A percentile compares a stretch with the other conserved stretches of the same genome.
phyloP scores from a whole-genome alignment of 2,797 vertebrate species.

The Bovichtus diacanthus region DNA sequence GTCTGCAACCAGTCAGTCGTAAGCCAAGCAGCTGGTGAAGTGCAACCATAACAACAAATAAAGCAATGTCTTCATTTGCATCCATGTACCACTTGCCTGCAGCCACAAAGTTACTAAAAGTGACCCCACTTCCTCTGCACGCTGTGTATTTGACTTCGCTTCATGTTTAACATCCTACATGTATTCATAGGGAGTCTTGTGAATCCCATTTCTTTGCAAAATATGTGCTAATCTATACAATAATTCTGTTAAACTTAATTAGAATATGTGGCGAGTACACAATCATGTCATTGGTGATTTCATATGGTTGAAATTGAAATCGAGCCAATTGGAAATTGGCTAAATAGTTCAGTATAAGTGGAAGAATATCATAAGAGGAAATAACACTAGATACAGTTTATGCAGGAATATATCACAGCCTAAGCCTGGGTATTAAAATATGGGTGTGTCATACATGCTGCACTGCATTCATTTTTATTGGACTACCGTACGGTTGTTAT shows the following conservation, averaged over 20 bases:
- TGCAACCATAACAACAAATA: neutral
- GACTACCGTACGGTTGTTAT: constrained; percentile 47
- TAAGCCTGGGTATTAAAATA: constrained; percentile 52
- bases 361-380: constrained; percentile 13
- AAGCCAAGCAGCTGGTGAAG: neutral
- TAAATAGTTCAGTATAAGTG: constrained; percentile 15
- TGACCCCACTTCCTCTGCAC: neutral
- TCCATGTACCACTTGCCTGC: neutral
- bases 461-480: constrained; percentile 63
- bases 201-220: neutral
- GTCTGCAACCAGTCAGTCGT: neutral
- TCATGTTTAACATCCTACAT: neutral
- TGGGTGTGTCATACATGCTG: constrained; percentile 53
- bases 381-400: constrained; percentile 18
- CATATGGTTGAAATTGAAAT: constrained; percentile 1
- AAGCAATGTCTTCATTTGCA: neutral
- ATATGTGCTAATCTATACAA: neutral
- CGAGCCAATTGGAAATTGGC: too few relatives aligned
- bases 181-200: neutral
- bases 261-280: too few relatives aligned
- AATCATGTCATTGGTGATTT: too few relatives aligned
- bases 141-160: neutral
- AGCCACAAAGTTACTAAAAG: neutral
- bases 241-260: neutral
- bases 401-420: constrained; percentile 34